A percentile compares a stretch with the other conserved stretches of the same genome.
Evolutionary conservation across 2,797 vertebrate species (phyloP).

Genomic region (Arvicola amphibius): DNA sequence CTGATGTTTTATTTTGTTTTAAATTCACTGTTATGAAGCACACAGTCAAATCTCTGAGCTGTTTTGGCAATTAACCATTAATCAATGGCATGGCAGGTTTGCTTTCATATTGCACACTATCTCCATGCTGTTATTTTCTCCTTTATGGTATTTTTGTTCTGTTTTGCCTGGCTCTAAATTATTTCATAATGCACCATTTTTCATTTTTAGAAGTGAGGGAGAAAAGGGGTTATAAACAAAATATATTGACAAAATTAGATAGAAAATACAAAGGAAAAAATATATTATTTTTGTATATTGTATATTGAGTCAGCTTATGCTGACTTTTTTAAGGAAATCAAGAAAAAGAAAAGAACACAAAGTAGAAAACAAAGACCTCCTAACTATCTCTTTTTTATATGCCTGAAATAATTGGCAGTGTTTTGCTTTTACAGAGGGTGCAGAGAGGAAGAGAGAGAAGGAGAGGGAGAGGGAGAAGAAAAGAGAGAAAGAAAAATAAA

Average conservation of each 20-base stretch:
- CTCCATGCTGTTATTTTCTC: not conserved
- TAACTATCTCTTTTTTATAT: not conserved
- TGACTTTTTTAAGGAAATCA: constrained; percentile 1
- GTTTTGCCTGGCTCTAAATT: not conserved
- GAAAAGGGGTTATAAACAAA: not conserved
- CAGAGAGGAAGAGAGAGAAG: not conserved
- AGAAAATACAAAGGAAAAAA: constrained; percentile 39
- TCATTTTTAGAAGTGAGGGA: not conserved
- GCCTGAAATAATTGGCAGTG: not conserved
- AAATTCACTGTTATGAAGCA: not conserved
- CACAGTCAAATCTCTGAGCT: not conserved
- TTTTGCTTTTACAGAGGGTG: not conserved
- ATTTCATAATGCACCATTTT: constrained; percentile 13
- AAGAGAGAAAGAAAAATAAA: not conserved
- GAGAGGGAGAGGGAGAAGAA: not conserved
- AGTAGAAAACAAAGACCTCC: not conserved
- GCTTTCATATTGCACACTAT: not conserved
- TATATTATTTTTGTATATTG: not conserved
- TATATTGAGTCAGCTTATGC: not conserved
- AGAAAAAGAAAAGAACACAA: not conserved
- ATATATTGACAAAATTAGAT: not conserved
- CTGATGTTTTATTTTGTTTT: not conserved
- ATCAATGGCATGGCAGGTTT: not conserved
- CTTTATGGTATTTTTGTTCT: not conserved
- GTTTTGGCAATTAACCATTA: constrained; percentile 27